Evolutionary conservation across 2,888 invertebrate species (phyloP).

Genomic region (Amblyjoppa proteus): DNA sequence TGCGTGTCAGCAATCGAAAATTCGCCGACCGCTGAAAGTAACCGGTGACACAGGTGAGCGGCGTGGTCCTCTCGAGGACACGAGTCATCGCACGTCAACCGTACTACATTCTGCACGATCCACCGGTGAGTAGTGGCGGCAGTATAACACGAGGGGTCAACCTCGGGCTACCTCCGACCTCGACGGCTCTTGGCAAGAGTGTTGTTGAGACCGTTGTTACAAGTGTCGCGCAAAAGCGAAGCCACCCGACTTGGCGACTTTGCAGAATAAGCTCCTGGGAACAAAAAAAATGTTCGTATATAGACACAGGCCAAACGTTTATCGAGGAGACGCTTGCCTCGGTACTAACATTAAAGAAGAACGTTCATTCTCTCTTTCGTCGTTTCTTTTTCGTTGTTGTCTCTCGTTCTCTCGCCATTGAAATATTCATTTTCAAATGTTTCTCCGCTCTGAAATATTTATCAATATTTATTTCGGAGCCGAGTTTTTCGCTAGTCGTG

Average conservation of each 20-base stretch:
- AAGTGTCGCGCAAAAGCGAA: slow-evolving; percentile 30
- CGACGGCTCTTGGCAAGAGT: slow-evolving; percentile 32
- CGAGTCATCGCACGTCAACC: too few relatives aligned
- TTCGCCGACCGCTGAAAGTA: too few relatives aligned
- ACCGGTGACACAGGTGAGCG: background rate
- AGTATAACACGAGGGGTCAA: slow-evolving; percentile 9
- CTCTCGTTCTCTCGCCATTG: too few relatives aligned
- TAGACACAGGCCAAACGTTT: background rate
- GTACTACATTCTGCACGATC: too few relatives aligned
- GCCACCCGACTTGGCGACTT: slow-evolving; percentile 21
- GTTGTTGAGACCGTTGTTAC: slow-evolving; percentile 48
- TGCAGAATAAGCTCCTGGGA: slow-evolving; percentile 19
- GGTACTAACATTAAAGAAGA: background rate
- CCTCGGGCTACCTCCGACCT: slow-evolving; percentile 46
- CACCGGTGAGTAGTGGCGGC: background rate
- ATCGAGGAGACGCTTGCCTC: background rate
- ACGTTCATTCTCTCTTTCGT: background rate
- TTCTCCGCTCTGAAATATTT: too few relatives aligned
- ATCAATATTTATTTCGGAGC: too few relatives aligned
- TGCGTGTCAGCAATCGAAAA: background rate
- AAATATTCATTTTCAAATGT: too few relatives aligned
- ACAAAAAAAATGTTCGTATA: background rate
- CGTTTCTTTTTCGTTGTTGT: background rate
- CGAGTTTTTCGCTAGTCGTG: too few relatives aligned
- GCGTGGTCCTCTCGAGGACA: background rate